Evolutionary conservation across 1,140 invertebrate genomes (phyloP), one percentile per base, ranked within the genome.

Genomic region (Nomia melanderi): DNA sequence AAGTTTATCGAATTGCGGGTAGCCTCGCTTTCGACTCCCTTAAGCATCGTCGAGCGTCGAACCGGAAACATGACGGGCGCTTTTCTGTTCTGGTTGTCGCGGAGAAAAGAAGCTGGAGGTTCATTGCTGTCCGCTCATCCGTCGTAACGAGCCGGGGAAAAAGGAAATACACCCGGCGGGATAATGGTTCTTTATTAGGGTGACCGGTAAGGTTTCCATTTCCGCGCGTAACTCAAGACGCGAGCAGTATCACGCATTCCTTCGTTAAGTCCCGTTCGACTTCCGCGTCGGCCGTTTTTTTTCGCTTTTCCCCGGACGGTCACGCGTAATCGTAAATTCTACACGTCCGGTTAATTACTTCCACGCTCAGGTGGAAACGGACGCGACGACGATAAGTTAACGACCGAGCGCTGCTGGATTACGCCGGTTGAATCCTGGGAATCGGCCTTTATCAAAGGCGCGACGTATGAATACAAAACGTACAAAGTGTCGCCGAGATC

Each of bases 31-130:
- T 25, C 36, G 33, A 27, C 44, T 77, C 76, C 69, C 76, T 62
- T 72, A 78, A 78, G 67, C 53, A 64, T 64, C 76, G 50, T 78
- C 69, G 33, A 56, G 76, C 74, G 65, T 70, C 66, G 57, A 70
- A 53, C 25, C 56, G 54, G n/a, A 70, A 70, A 70, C 74, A 62
- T 62, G 74, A 77, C 54, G 66, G 60, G 44, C 44, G 44, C n/a
- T 64, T 6, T 31, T 64, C 9, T 9, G 23, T 27, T 1, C 14
- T 3, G 25, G 17, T 23, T 33, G 63, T 50, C 54, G 41, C 39
- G 20, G 47, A 14, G 7, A 9, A 20, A 20, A 72, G 60, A 50
- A 69, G 7, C 5, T 36, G 23, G 1, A 60, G 69, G 64, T 69
- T 69, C 69, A 76, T 76, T 76, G n/a, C 31, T 39, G 20, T 50